phyloP scores from a whole-genome alignment of 2,113 vertebrate genomes.

The Ia io region DNA sequence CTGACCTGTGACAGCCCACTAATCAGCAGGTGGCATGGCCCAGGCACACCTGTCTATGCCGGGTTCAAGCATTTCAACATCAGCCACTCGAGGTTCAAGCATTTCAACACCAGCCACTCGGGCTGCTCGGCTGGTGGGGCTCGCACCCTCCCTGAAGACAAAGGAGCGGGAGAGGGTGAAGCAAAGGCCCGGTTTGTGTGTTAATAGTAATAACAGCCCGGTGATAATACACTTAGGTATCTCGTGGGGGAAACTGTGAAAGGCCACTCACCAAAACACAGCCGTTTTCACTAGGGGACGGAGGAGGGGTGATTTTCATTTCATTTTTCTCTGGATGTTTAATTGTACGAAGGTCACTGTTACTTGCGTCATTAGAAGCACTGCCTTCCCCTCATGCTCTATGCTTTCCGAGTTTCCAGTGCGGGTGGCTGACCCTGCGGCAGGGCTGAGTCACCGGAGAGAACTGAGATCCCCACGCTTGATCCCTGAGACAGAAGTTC shows the following conservation, averaged over 20 bases:
- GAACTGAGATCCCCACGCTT: neutral
- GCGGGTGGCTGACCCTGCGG: neutral
- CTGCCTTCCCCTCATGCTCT: no score
- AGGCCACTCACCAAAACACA: neutral
- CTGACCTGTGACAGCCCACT: neutral
- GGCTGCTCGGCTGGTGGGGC: neutral
- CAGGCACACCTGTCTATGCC: neutral
- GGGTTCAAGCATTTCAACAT: neutral
- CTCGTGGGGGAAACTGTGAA: neutral
- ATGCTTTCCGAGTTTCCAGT: neutral
- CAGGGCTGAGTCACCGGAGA: neutral
- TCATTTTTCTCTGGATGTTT: neutral
- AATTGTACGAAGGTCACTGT: neutral
- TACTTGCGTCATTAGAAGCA: neutral
- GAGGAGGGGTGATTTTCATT: neutral
- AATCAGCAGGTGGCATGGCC: neutral
- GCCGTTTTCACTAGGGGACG: neutral
- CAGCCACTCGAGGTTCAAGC: neutral
- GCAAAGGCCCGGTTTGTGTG: no score
- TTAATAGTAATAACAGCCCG: neutral
- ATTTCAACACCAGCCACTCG: neutral
- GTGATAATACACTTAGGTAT: neutral
- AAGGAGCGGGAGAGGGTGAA: neutral
- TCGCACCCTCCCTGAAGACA: neutral
- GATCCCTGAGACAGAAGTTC: neutral